Base-by-base conservation (phyloP, 53 echinoderm and acorn worm species). In the Mesocentrotus franciscanus region DNA sequence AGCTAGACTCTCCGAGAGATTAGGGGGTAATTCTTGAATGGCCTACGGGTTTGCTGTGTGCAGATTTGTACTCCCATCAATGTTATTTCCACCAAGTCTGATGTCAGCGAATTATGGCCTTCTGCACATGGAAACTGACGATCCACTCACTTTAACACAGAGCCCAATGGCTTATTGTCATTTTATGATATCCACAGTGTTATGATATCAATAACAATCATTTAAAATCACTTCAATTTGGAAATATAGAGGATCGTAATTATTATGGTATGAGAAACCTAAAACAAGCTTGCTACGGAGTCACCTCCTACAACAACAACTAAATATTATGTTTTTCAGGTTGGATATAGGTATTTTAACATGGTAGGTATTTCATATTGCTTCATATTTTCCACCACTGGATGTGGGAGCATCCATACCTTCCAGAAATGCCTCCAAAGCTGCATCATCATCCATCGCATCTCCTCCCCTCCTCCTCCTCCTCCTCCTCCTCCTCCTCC, bases 401-500 rank as follows among this genome's bases (percentile, higher is more conserved):
- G 66, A 1, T 15, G 10, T 85, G 9, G 87, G n/a, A 8, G 35
- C 95, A 35, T 92, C 97, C 71, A 93, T 93, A 61, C 99, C 99
- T 85, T 97, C 97, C 33, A 99, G 61, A 93, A 99, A 99, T 49
- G 98, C 98, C 90, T 99, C 99, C 22, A 98, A 85, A 8, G 89
- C 98, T 24, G 79, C 87, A 32, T 94, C 83, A 62, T 97, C 95
- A 79, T 92, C 97, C 94, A 85, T 96, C 30, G 81, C 85, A 60
- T 61, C 64, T 59, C 81, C 93, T 35, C 61, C 93, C 58, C 93
- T 75, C 62, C 95, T 85, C 27, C 85, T 89, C 24, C 1, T 49
- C 61, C 93, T 36, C 58, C 93, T 75, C 62, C 95, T 85, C 27
- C 85, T 89, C 24, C 1, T 49, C 49, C 49, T 49, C 71, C 97